phyloP scores from a whole-genome alignment of 2,113 vertebrate genomes.

The Gopherus flavomarginatus region DNA sequence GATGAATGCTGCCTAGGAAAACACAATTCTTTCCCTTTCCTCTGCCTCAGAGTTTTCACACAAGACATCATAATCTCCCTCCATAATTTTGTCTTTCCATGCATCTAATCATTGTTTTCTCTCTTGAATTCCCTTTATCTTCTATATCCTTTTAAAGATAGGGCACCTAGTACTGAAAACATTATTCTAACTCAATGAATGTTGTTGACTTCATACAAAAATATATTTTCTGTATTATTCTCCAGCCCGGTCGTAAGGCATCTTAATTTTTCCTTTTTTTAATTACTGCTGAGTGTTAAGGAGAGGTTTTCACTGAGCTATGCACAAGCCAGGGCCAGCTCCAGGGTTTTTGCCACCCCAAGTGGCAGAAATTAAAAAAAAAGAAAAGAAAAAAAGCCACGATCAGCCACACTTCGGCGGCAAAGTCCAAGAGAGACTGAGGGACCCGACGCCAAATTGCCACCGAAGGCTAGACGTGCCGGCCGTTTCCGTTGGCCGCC shows the following conservation, averaged over 20 bases:
- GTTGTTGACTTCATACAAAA: neutral
- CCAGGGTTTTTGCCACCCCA: too few species aligned
- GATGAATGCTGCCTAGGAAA: neutral
- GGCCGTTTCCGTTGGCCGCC: too few species aligned
- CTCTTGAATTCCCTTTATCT: conserved; percentile 30
- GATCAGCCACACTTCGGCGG: too few species aligned
- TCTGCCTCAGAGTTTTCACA: neutral
- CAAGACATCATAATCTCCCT: neutral
- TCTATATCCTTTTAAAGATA: conserved; percentile 14
- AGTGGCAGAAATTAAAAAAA: too few species aligned
- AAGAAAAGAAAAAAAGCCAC: too few species aligned
- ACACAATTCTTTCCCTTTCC: neutral
- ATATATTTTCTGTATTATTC: neutral
- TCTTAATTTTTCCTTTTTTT: neutral
- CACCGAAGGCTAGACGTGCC: too few species aligned
- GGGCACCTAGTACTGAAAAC: neutral
- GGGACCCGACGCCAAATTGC: too few species aligned
- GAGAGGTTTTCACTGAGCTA: neutral
- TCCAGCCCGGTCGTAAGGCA: neutral
- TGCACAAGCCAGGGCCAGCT: neutral
- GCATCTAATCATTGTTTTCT: conserved; percentile 6
- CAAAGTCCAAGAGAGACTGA: too few species aligned
- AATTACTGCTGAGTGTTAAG: neutral
- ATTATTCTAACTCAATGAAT: neutral
- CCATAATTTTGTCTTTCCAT: neutral